phyloP scores from a whole-genome alignment of 2,797 vertebrate species.

The Thamnophis elegans region DNA sequence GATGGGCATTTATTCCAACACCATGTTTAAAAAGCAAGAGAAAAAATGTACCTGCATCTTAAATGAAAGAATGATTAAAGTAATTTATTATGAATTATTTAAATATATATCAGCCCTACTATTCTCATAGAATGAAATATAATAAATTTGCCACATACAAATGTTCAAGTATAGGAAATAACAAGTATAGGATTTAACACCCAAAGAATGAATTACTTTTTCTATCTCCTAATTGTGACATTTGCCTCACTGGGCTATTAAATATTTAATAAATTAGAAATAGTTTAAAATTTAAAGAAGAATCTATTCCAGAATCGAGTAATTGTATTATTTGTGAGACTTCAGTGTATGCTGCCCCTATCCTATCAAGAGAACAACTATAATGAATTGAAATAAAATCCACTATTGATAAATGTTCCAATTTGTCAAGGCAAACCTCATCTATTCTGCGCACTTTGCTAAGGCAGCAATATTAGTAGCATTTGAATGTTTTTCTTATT shows the following conservation, averaged over 20 bases:
- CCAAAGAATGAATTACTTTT: constrained; percentile 41
- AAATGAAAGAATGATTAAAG: constrained; percentile 71
- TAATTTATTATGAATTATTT: constrained; percentile 70
- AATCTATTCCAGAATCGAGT: constrained; percentile 66
- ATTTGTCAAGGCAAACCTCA: constrained; percentile 75
- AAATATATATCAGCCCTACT: constrained; percentile 59
- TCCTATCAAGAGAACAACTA: constrained; percentile 73
- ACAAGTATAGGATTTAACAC: constrained; percentile 46
- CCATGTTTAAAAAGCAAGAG: constrained; percentile 15
- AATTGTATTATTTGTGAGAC: constrained; percentile 77
- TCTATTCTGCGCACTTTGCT: constrained; percentile 77
- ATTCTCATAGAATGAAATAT: constrained; percentile 66
- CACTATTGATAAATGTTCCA: constrained; percentile 74
- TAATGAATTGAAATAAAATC: constrained; percentile 83
- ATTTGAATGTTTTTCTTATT: constrained; percentile 84
- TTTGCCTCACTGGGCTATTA: constrained; percentile 64
- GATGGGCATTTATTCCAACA: no score
- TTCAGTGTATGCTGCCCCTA: constrained; percentile 75
- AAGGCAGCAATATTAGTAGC: constrained; percentile 80
- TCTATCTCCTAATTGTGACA: constrained; percentile 54
- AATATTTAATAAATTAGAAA: constrained; percentile 68
- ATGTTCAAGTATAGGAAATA: constrained; percentile 49
- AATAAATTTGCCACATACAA: constrained; percentile 66
- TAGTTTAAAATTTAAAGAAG: constrained; percentile 68
- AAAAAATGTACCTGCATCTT: constrained; percentile 51